These are phyloP conservation scores for Tragopan temminckii DNA, from an alignment of 2,797 vertebrate species.

Conservation along the genomic window DNA sequence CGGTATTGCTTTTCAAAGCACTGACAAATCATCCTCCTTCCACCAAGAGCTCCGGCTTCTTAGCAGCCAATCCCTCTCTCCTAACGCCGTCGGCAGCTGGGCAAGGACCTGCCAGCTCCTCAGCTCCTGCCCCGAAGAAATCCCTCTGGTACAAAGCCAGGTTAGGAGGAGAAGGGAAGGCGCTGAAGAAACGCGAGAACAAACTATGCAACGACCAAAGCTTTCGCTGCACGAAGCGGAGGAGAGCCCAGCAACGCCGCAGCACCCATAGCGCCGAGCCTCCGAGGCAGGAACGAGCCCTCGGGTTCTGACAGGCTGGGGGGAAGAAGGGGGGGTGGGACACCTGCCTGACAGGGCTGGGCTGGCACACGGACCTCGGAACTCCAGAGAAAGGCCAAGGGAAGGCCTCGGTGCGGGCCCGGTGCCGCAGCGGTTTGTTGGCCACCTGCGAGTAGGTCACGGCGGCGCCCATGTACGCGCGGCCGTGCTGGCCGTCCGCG, in stretches of 20 bases:
- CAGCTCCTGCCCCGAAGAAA: slow-evolving; percentile 8
- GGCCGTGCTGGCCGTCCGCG: too few relatives aligned
- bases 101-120: background rate
- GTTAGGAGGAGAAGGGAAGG: background rate
- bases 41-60: background rate
- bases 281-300: background rate
- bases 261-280: background rate
- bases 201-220: background rate
- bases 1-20: background rate
- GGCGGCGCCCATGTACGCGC: too few relatives aligned
- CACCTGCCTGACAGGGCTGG: background rate
- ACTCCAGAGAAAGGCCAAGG: too few relatives aligned
- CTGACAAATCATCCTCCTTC: background rate
- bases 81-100: background rate
- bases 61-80: background rate
- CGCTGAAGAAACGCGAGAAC: background rate
- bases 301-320: too few relatives aligned
- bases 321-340: too few relatives aligned
- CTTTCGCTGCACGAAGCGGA: background rate
- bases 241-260: too few relatives aligned
- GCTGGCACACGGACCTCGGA: too few relatives aligned
- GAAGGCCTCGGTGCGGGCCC: too few relatives aligned
- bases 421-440: too few relatives aligned
- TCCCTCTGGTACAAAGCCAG: background rate
- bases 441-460: too few relatives aligned